A percentile compares a stretch with the other conserved stretches of the same genome.
Evolutionary conservation across 2,113 vertebrate species (phyloP).

Genomic region (Chloropsis cyanopogon): DNA sequence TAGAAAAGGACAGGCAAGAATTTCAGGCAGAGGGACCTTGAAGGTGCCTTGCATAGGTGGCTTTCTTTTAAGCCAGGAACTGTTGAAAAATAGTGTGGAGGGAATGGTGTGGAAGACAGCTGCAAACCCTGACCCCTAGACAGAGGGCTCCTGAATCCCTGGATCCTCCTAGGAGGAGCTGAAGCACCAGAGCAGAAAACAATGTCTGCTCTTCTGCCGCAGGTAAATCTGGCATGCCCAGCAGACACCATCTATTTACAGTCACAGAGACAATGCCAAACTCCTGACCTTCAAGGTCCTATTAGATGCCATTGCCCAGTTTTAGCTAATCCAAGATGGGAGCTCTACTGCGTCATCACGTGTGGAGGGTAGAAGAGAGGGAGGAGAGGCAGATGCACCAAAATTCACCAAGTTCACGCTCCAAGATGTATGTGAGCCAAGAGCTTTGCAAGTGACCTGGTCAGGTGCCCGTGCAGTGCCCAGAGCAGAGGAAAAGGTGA

Average conservation of each 20-base stretch:
- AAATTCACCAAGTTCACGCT: neutral
- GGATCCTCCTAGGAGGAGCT: neutral
- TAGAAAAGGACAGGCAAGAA: neutral
- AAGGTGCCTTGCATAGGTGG: rapidly evolving
- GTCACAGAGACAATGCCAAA: neutral
- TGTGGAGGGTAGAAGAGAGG: neutral
- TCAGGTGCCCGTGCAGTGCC: neutral
- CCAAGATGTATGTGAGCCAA: neutral
- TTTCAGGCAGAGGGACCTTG: neutral
- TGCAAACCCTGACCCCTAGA: neutral
- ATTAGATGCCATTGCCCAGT: neutral
- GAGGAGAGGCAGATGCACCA: neutral
- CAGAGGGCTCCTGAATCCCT: neutral
- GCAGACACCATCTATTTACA: neutral
- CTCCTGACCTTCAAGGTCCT: neutral
- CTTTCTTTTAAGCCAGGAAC: neutral
- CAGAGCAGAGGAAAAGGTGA: neutral
- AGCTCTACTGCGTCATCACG: neutral
- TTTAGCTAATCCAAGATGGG: neutral
- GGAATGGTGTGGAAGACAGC: neutral
- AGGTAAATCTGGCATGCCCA: neutral
- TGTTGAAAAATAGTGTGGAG: neutral
- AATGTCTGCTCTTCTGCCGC: neutral
- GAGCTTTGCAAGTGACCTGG: neutral
- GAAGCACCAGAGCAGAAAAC: neutral